phyloP scores from a whole-genome alignment of 2,888 invertebrate species.

The Epirrhoe alternata region DNA sequence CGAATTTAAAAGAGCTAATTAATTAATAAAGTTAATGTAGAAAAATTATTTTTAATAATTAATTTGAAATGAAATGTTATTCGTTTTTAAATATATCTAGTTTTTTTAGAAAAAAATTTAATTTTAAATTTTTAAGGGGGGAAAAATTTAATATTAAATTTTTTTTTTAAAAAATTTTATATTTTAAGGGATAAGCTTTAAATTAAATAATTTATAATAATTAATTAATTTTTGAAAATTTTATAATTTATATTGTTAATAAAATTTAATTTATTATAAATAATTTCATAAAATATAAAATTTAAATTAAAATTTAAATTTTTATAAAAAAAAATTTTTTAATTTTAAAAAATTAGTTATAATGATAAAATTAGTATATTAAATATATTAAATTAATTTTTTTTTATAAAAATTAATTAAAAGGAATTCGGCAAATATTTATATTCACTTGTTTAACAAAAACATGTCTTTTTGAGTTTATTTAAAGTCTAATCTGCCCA shows the following conservation, averaged over 20 bases:
- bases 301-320: constrained; percentile 72
- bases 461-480: constrained; percentile 88
- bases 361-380: constrained; percentile 86
- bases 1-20: constrained; percentile 87
- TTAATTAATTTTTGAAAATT: constrained; percentile 63
- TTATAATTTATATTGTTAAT: constrained; percentile 85
- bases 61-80: constrained; percentile 87
- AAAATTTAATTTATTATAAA: constrained; percentile 80
- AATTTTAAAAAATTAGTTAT: constrained; percentile 74
- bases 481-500: constrained; percentile 90
- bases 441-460: constrained; percentile 91
- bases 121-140: constrained; percentile 79
- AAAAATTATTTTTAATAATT: constrained; percentile 86
- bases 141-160: constrained; percentile 56
- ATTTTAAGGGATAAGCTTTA: constrained; percentile 86
- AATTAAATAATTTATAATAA: constrained; percentile 82
- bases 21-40: constrained; percentile 84
- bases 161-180: constrained; percentile 65
- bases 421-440: constrained; percentile 87
- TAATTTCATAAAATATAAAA: constrained; percentile 66
- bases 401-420: constrained; percentile 66
- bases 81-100: constrained; percentile 88
- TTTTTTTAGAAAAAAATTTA: constrained; percentile 81
- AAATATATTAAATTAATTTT: constrained; percentile 49
- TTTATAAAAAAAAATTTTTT: constrained; percentile 72